phyloP scores from a whole-genome alignment of 2,888 invertebrate genomes.

The Luperina testacea region DNA sequence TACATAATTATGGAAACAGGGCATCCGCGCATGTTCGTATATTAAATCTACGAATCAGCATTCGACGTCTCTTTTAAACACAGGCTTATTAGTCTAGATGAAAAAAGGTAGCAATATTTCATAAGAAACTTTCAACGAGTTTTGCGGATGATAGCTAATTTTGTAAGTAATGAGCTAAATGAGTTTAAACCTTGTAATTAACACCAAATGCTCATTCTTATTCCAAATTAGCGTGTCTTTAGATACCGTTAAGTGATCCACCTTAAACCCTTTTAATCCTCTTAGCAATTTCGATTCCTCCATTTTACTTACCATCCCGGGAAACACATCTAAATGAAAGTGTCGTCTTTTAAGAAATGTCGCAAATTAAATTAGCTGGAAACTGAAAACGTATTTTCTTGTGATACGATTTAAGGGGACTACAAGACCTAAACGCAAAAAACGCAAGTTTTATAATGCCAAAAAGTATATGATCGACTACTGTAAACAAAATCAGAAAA shows the following conservation, averaged over 20 bases:
- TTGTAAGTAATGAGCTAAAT: not conserved
- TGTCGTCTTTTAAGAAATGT: not conserved
- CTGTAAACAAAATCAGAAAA: no score
- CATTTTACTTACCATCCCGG: not conserved
- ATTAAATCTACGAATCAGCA: not conserved
- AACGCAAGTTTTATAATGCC: no score
- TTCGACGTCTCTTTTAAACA: slow-evolving; percentile 1
- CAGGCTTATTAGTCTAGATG: not conserved
- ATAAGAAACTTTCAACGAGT: not conserved
- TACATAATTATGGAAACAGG: slow-evolving; percentile 29
- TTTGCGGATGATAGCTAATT: not conserved
- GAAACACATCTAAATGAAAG: not conserved
- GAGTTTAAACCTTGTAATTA: not conserved
- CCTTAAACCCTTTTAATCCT: not conserved
- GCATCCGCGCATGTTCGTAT: not conserved
- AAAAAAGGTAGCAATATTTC: not conserved
- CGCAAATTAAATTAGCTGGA: not conserved
- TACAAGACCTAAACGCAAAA: no score
- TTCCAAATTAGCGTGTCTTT: not conserved
- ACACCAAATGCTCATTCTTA: not conserved
- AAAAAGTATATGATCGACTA: no score
- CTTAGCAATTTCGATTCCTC: not conserved
- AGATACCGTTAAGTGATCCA: not conserved
- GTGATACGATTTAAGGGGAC: not conserved
- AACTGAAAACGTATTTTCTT: not conserved